These are phyloP conservation scores for Drymonia ruficornis DNA, from an alignment of 2,888 invertebrate species.

Conservation along the genomic window DNA sequence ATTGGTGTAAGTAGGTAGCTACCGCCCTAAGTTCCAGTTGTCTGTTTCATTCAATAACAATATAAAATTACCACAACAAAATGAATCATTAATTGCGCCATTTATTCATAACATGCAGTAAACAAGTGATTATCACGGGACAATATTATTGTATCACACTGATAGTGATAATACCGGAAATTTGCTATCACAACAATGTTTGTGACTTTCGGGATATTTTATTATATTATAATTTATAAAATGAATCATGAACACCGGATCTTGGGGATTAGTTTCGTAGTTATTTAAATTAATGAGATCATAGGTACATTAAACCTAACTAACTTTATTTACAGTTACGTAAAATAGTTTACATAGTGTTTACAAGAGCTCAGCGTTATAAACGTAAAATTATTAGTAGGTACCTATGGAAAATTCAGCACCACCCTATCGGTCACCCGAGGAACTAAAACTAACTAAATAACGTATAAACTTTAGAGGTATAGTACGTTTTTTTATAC, in stretches of 20 bases:
- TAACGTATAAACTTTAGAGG: no score
- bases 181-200: constrained; percentile 8
- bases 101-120: neutral
- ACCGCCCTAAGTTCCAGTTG: no score
- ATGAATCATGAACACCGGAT: neutral
- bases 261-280: neutral
- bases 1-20: no score
- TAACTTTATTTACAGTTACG: neutral
- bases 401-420: no score
- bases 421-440: no score
- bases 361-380: no score
- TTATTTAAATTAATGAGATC: neutral
- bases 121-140: constrained; percentile 1
- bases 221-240: neutral
- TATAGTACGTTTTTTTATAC: no score
- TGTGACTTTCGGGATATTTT: constrained; percentile 12
- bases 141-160: constrained; percentile 17
- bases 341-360: no score
- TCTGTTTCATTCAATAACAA: neutral
- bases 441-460: no score
- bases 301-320: neutral
- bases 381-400: no score
- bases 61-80: neutral
- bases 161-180: constrained; percentile 7
- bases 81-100: constrained; percentile 1